Conservation (phyloP, 2,888 invertebrate species). For the Drosophila prostipennis region DNA sequence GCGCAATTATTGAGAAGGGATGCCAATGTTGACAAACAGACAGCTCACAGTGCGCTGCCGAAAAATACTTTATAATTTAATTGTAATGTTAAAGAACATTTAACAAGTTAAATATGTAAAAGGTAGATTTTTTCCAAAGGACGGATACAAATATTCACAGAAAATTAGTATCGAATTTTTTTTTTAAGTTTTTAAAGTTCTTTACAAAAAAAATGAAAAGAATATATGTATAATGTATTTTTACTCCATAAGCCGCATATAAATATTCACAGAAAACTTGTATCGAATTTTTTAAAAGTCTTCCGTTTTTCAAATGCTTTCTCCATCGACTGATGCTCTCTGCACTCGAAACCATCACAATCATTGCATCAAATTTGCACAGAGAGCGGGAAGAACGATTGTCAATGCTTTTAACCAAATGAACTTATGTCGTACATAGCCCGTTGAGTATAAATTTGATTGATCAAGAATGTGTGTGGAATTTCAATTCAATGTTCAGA, state of each 20-base stretch:
- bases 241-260: too few relatives aligned
- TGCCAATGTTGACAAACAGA: constrained; percentile 18
- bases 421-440: constrained; percentile 17
- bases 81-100: too few relatives aligned
- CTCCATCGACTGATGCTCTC: constrained; percentile 18
- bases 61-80: background rate
- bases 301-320: background rate
- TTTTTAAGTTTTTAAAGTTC: too few relatives aligned
- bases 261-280: too few relatives aligned
- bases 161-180: too few relatives aligned
- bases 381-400: constrained; percentile 14
- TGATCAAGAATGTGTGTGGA: constrained; percentile 1
- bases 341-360: constrained; percentile 25
- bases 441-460: constrained; percentile 8
- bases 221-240: too few relatives aligned
- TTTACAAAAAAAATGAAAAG: too few relatives aligned
- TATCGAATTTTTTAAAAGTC: too few relatives aligned
- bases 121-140: too few relatives aligned
- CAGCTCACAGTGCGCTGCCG: background rate
- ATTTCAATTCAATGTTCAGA: constrained; percentile 10
- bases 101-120: too few relatives aligned
- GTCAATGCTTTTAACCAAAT: constrained; percentile 41
- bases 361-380: constrained; percentile 23
- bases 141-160: too few relatives aligned
- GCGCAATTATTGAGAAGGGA: constrained; percentile 13